Base-by-base conservation (phyloP, 2,113 vertebrate species). In the Phyllopteryx taeniolatus region DNA sequence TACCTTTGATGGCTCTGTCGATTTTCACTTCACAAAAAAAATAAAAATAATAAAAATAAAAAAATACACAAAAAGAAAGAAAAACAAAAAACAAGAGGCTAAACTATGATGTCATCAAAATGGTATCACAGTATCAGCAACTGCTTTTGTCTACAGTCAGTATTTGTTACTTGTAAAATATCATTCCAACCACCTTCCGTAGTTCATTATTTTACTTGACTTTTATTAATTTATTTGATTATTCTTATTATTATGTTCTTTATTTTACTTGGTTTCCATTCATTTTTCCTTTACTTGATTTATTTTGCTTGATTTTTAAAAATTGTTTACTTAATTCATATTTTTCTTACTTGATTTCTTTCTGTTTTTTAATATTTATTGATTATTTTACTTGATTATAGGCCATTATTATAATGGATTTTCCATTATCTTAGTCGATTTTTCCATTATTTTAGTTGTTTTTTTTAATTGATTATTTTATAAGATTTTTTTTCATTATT, bases 1-100 rank as follows among this genome's bases (percentile, higher is more conserved):
- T 95, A 94, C 93, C 93, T 94, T 95, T 94, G 81, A 93, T 77
- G 89, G 92, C 88, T 92, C 91, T 93, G 88, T 94, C 91, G 92
- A 93, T 93, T 94, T 93, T 93, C 91, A 94, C 94, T 95, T 94
- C 78, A 79, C 22, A 65, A 67, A 76, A 76, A 71, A 27, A 27
- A 39, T 1, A 39, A 39, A 39, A 60, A n/a, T n/a, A n/a, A n/a
- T n/a, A n/a, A n/a, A n/a, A n/a, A n/a, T n/a, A n/a, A 39, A 39
- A 39, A 39, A 39, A 6, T 35, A 33, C 59, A 47, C 12, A 46
- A 44, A 77, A 72, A 76, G 73, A 56, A 65, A 79, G 73, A 70
- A 83, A 72, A 81, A 64, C 81, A 49, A 46, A 79, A 72, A 11
- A 75, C 65, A 66, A 27, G 19, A 60, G 14, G 35, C 64, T 17